These are phyloP conservation scores for Anaspis maculata DNA, from an alignment of 2,888 invertebrate genomes.

Conservation along the genomic window DNA sequence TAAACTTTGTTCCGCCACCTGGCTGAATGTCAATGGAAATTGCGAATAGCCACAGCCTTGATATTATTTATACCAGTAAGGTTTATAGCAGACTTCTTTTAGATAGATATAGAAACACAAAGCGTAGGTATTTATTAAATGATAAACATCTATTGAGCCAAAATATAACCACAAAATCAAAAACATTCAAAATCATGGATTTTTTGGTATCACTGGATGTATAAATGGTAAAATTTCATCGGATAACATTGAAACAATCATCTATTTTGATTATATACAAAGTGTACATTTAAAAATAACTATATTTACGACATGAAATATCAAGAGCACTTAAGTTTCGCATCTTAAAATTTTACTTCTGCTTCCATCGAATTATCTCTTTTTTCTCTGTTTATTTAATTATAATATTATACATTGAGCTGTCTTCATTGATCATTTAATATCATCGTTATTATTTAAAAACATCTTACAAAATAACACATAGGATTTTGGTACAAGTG, in stretches of 20 bases:
- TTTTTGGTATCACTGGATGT: neutral
- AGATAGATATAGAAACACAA: too few species aligned
- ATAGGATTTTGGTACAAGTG: conserved; percentile 38
- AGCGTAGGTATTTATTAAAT: too few species aligned
- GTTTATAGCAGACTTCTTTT: too few species aligned
- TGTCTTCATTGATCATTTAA: conserved; percentile 36
- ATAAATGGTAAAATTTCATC: neutral
- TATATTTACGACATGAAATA: conserved; percentile 43
- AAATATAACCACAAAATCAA: neutral
- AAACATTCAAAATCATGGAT: neutral
- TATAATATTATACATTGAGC: conserved; percentile 31
- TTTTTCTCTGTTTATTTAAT: neutral
- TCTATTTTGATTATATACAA: conserved; percentile 43
- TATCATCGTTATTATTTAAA: conserved; percentile 8
- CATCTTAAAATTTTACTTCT: conserved; percentile 36
- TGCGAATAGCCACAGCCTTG: too few species aligned
- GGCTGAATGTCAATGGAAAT: too few species aligned
- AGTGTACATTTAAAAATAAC: conserved; percentile 45
- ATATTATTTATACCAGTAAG: too few species aligned
- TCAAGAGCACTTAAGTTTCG: conserved; percentile 45
- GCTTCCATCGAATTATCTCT: conserved; percentile 6
- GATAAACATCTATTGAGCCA: too few species aligned
- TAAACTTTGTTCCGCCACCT: too few species aligned
- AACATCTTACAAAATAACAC: conserved; percentile 31
- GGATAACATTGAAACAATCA: conserved; percentile 29